Evolutionary conservation across 2,113 vertebrate species (phyloP), one percentile per base, ranked within the genome.

Genomic region (Melanerpes aurifrons): DNA sequence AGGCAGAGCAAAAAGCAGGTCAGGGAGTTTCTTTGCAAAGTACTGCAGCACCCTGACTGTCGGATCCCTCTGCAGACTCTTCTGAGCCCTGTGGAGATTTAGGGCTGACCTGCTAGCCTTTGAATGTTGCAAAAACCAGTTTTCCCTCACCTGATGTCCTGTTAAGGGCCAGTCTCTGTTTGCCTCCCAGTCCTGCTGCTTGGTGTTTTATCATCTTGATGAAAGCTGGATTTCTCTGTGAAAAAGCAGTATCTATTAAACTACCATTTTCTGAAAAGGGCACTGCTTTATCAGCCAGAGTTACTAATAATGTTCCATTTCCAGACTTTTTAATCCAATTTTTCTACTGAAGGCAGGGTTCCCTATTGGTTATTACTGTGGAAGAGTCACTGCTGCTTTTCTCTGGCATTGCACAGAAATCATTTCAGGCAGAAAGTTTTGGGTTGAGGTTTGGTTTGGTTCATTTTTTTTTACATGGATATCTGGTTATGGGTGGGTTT

Each of bases 251-350:
- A 95, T 59, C 73, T 1, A 0, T 91, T 96, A 89, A 94, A 77
- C 48, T 73, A 43, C 59, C 73, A 63, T 92, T 92, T 92, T 90
- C 87, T 96, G 94, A 54, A 93, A 96, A 92, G 80, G 90, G 76
- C 89, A 94, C 24, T 90, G 58, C 62, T 95, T 93, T 87, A 69
- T 94, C 93, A 91, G 82, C 16, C 90, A 79, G 79, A 89, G 43
- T 86, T 87, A 92, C 85, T 91, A 94, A 93, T 95, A 96, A 95
- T 75, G 70, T 78, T 95, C 76, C 15, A 75, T 83, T 92, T 95
- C 85, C 59, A 91, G 93, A 84, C 37, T 92, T 96, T 93, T 92
- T 31, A 92, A 95, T 94, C 69, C 63, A 84, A 94, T 95, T 86
- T 16, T 90, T 86, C 54, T 25, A 74, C 59, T 82, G 75, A 80